These are phyloP conservation scores for Acleris literana DNA, from an alignment of 2,888 invertebrate species.

Conservation along the genomic window DNA sequence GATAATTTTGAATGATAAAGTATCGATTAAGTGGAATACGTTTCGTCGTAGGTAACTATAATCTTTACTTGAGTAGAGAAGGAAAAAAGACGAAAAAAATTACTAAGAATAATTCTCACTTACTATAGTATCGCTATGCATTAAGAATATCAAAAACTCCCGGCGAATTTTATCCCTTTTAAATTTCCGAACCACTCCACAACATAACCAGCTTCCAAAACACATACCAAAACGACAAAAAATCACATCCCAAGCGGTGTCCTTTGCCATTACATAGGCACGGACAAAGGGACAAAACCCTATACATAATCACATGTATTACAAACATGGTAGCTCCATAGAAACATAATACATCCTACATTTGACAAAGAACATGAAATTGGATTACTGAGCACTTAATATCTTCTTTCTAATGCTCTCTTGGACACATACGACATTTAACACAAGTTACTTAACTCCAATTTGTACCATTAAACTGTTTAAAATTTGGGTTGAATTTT, in stretches of 20 bases:
- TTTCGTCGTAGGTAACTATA: no score
- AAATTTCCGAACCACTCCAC: not conserved
- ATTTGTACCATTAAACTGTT: not conserved
- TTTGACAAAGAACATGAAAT: constrained; percentile 79
- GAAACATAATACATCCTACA: constrained; percentile 82
- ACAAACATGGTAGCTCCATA: constrained; percentile 73
- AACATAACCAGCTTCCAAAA: not conserved
- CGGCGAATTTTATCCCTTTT: not conserved
- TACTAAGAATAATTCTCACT: no score
- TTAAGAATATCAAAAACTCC: no score
- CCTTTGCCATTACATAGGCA: constrained; percentile 54
- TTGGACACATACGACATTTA: constrained; percentile 54
- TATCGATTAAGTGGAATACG: no score
- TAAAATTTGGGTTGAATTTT: constrained; percentile 28
- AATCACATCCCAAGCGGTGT: constrained; percentile 44
- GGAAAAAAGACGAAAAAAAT: no score
- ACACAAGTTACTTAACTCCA: constrained; percentile 24
- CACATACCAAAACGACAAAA: constrained; percentile 33
- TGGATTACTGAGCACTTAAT: constrained; percentile 81
- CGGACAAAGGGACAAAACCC: constrained; percentile 66
- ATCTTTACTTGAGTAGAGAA: no score
- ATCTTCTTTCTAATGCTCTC: constrained; percentile 71
- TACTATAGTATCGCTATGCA: no score
- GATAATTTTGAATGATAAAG: no score
- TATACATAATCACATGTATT: constrained; percentile 71